Base-by-base conservation (phyloP, 2,888 invertebrate species). In the Strigamia maritima region DNA sequence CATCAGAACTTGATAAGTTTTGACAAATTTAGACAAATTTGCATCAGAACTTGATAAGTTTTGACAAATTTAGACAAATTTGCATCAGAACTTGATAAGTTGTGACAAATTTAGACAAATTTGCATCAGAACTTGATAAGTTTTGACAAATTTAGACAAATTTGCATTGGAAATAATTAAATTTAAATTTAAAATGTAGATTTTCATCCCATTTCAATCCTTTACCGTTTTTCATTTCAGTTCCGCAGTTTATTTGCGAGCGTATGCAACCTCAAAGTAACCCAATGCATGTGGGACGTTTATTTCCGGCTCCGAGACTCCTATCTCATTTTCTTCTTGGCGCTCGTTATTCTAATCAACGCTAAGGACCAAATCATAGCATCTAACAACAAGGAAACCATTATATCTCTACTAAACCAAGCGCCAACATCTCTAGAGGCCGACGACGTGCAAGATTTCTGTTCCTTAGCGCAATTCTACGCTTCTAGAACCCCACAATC, bases 241-340 rank as follows among this genome's bases (percentile, higher is more conserved):
- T 92, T 97, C 83, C 92, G 92, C 84, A 94, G 94, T 60, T 88
- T 98, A 76, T 98, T 98, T 87, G 92, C 97, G 16, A 92, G 92
- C 8, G 92, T 92, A 22, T 96, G 97, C 86, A 91, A 89, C 83
- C 89, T 97, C 80, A 92, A 93, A 83, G 95, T 96, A 16, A 93
- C 94, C 49, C 91, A 94, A 79, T 92, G 92, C 82, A 94, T 98
- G 92, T 98, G 98, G 98, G 98, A 98, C 88, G 90, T 96, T 80
- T 97, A 97, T 86, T 94, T 98, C 85, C 97, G 97, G 87, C 93
- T 94, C 85, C 92, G 94, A 24, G 98, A 99, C 88, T 96, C 97
- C 12, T 99, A 98, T 88, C 92, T 97, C 82, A 91, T 97, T 84
- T 95, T 98, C 87, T 98, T 97, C 85, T 89, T 99, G 80, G 93